Evolutionary conservation across 2,797 vertebrate genomes (phyloP).

Genomic region (Lithobates pipiens): DNA sequence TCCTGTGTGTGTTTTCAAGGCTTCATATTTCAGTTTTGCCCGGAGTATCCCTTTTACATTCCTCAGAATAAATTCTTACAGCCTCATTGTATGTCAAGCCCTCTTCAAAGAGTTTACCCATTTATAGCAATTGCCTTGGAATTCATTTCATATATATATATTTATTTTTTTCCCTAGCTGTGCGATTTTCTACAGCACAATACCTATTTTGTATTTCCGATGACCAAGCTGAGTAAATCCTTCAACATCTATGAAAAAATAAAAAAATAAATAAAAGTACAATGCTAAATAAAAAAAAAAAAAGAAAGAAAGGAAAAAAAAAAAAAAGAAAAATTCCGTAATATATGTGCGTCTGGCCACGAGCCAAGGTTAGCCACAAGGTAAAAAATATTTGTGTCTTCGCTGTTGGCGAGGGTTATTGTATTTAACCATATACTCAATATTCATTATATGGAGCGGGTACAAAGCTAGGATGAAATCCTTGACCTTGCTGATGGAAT

Average conservation of each 20-base stretch:
- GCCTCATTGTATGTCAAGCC: too few relatives aligned
- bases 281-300: slow-evolving; percentile 21
- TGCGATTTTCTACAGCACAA: neutral
- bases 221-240: slow-evolving; percentile 38
- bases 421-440: slow-evolving; percentile 53
- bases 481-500: slow-evolving; percentile 52
- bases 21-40: too few relatives aligned
- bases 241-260: slow-evolving; percentile 7
- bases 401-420: slow-evolving; percentile 30
- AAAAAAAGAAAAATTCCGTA: neutral
- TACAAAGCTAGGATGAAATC: slow-evolving; percentile 34
- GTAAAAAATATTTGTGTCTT: slow-evolving; percentile 45
- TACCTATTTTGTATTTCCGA: slow-evolving; percentile 17
- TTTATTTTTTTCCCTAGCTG: neutral
- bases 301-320: too few relatives aligned
- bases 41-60: too few relatives aligned
- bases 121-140: neutral
- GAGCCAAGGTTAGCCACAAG: slow-evolving; percentile 44
- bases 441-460: slow-evolving; percentile 50
- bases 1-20: too few relatives aligned
- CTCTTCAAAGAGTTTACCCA: too few relatives aligned
- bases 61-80: too few relatives aligned
- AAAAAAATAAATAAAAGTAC: neutral
- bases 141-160: neutral
- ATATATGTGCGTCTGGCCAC: slow-evolving; percentile 28